Percentiles rank a stretch among this genome's conserved stretches.
phyloP scores from a whole-genome alignment of 1,140 invertebrate species.

The Adoxophyes honmai region DNA sequence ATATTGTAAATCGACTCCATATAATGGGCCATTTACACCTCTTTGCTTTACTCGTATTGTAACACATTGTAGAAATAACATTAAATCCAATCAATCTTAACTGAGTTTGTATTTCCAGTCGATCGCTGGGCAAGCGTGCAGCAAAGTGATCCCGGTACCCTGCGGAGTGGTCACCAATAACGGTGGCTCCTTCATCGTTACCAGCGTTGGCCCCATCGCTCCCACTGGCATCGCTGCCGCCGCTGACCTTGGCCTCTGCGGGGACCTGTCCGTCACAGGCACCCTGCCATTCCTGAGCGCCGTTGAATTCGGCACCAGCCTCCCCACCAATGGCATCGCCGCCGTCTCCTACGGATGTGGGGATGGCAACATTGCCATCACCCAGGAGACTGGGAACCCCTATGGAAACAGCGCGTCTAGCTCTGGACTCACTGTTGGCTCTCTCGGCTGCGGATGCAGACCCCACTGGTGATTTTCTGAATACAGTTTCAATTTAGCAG shows the following conservation, averaged over 20 bases:
- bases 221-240: constrained; percentile 32
- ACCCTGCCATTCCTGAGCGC: constrained; percentile 37
- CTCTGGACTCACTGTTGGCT: not conserved
- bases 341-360: constrained; percentile 24
- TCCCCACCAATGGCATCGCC: constrained; percentile 28
- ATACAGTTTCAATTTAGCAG: too few relatives aligned
- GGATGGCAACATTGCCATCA: constrained; percentile 28
- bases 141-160: not conserved
- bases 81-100: too few relatives aligned
- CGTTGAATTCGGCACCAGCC: constrained; percentile 32
- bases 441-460: not conserved
- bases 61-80: too few relatives aligned
- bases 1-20: too few relatives aligned
- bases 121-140: not conserved
- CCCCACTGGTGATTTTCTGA: not conserved
- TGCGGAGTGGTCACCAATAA: not conserved
- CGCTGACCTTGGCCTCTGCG: constrained; percentile 40
- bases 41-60: too few relatives aligned
- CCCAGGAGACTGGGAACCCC: constrained; percentile 8
- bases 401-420: constrained; percentile 4
- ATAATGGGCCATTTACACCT: too few relatives aligned
- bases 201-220: constrained; percentile 28
- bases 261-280: constrained; percentile 30
- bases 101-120: too few relatives aligned
- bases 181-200: constrained; percentile 30